A percentile compares a stretch with the other conserved stretches of the same genome.
Conservation (phyloP, 2,113 vertebrate genomes). For the Diphyllodes magnificus region DNA sequence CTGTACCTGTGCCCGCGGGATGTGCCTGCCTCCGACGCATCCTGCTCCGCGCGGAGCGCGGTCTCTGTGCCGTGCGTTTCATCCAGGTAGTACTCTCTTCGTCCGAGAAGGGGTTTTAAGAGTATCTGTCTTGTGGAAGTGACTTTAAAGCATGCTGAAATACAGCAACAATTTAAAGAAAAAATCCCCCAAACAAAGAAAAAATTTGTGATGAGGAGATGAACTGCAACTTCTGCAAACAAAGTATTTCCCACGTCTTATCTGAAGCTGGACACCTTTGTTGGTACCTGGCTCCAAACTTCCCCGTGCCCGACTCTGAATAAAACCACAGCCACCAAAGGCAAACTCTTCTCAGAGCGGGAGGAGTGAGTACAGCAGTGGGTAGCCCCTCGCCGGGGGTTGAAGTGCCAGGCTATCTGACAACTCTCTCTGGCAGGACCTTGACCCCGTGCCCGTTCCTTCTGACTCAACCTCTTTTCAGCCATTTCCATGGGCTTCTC, state of each 20-base stretch:
- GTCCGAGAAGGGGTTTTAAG: not conserved
- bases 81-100: fast-evolving
- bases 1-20: not conserved
- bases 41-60: fast-evolving
- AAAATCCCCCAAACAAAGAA: not conserved
- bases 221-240: not conserved
- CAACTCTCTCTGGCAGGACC: no score
- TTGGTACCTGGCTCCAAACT: not conserved
- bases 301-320: fast-evolving
- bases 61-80: not conserved
- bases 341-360: not conserved
- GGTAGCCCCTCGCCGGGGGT: fast-evolving
- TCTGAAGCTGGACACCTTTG: not conserved
- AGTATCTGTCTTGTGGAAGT: fast-evolving
- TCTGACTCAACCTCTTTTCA: not conserved
- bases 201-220: not conserved
- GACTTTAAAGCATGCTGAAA: not conserved
- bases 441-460: fast-evolving
- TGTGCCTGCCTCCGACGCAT: fast-evolving
- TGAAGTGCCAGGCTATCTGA: fast-evolving
- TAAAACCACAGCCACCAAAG: not conserved
- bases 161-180: no score
- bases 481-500: not conserved
- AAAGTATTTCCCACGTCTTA: fast-evolving
- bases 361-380: not conserved